These are phyloP conservation scores for Mesorhabditis sp. DNA, from an alignment of 2,888 invertebrate genomes.

Conservation along the genomic window DNA sequence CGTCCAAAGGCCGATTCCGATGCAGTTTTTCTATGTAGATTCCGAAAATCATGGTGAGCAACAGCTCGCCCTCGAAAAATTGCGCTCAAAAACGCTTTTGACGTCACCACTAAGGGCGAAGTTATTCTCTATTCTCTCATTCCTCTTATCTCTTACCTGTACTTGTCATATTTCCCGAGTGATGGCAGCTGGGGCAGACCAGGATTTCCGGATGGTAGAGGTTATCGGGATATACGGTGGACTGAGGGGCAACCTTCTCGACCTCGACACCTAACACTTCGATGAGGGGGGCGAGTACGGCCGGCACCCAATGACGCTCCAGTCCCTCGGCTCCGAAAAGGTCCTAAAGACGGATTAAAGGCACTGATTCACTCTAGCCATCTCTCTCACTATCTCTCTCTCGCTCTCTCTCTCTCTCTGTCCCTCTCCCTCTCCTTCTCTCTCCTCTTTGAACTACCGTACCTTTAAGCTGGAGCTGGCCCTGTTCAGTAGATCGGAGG, in stretches of 20 bases:
- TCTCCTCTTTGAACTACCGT: neutral
- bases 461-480: neutral
- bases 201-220: no score
- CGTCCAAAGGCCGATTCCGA: no score
- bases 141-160: no score
- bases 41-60: no score
- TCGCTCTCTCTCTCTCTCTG: neutral
- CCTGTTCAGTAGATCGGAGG: neutral
- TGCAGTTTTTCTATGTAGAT: no score
- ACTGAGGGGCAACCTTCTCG: neutral
- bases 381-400: neutral
- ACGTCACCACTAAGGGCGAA: no score
- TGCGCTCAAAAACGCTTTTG: no score
- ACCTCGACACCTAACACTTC: neutral
- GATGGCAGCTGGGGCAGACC: no score
- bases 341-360: conserved; percentile 1
- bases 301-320: neutral
- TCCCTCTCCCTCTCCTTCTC: neutral
- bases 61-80: no score
- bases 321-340: neutral
- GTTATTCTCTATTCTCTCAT: no score
- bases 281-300: neutral
- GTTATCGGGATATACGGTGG: no score
- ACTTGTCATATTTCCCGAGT: no score
- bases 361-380: neutral